Base-by-base conservation (phyloP, 2,888 invertebrate species). In the Habrosyne pyritoides region DNA sequence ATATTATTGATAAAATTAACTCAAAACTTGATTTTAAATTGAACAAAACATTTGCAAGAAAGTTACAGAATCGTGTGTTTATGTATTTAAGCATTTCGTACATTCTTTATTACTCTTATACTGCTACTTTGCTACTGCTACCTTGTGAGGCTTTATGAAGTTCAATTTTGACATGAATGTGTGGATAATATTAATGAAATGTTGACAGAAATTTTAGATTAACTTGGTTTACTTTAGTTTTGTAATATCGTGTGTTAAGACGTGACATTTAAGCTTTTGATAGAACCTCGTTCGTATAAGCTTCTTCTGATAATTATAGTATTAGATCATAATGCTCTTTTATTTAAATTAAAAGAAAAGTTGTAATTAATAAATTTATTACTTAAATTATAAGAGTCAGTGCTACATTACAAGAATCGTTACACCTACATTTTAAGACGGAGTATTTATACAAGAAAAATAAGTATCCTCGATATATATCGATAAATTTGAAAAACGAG, bases 181-280 rank as follows among this genome's bases (percentile, higher is more conserved):
- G 67, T 74, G 64, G 67, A 72, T 72, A 65, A 42, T 42, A 24
- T 5, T 24, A 18, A 51, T 50, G 60, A 67, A 53, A 59, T 55
- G 59, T 58, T 56, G 58, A 58, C 30, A 21, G 50, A 67, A 57
- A 57, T 83, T 88, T 89, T 86, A 82, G 81, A 85, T 63, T 80
- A 76, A 73, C 63, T 64, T 71, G 66, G 65, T 86, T 77, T 88
- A 88, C 86, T 77, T 53, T 83, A 83, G 81, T 87, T 89, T 89
- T 83, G 62, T 83, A 77, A 65, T 75, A 67, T 64, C 61, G 54
- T 71, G 69, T 79, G 73, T 82, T 81, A 79, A 81, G 80, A 73
- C 65, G 69, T 76, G 67, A 69, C 53, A 64, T 74, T 69, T 83
- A 85, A 83, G 83, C 56, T 86, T 88, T 86, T 86, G 81, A 85